A percentile compares a stretch with the other conserved stretches of the same genome.
These are phyloP conservation scores for Actinemys pallida DNA, from an alignment of 2,113 vertebrate genomes.

Conservation along the genomic window DNA sequence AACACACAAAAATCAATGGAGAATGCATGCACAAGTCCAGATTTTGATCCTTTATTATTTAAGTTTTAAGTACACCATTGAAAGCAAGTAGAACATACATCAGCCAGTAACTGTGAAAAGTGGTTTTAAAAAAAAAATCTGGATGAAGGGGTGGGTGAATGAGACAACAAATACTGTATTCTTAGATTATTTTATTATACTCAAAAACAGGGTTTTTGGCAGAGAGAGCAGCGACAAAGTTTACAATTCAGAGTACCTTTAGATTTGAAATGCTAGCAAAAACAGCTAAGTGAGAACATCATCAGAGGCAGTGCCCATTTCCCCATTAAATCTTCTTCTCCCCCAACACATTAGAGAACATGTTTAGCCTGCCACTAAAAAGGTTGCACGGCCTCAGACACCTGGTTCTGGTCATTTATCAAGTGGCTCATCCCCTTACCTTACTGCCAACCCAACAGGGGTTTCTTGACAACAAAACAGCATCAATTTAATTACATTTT, in stretches of 20 bases:
- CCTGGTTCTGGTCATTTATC: background rate
- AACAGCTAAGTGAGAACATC: background rate
- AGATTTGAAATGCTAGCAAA: accelerated
- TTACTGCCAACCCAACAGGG: background rate
- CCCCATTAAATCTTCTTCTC: background rate
- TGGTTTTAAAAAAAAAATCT: too few relatives aligned
- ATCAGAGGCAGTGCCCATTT: background rate
- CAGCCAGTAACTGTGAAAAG: background rate
- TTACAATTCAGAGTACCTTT: background rate
- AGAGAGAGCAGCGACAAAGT: background rate
- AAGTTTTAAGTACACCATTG: background rate
- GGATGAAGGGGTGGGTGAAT: background rate
- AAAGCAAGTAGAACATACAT: background rate
- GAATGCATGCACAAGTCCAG: background rate
- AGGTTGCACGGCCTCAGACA: background rate
- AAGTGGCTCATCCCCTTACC: background rate
- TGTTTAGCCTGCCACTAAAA: background rate
- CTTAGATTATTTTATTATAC: background rate
- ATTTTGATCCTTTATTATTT: background rate
- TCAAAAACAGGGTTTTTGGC: background rate
- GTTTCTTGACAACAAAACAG: background rate
- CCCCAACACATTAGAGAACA: background rate
- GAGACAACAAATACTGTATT: background rate
- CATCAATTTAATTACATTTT: accelerated
- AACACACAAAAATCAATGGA: background rate